Percentiles rank a stretch among this genome's conserved stretches.
These are phyloP conservation scores for Todus mexicanus DNA, from an alignment of 2,797 vertebrate species.

Conservation along the genomic window DNA sequence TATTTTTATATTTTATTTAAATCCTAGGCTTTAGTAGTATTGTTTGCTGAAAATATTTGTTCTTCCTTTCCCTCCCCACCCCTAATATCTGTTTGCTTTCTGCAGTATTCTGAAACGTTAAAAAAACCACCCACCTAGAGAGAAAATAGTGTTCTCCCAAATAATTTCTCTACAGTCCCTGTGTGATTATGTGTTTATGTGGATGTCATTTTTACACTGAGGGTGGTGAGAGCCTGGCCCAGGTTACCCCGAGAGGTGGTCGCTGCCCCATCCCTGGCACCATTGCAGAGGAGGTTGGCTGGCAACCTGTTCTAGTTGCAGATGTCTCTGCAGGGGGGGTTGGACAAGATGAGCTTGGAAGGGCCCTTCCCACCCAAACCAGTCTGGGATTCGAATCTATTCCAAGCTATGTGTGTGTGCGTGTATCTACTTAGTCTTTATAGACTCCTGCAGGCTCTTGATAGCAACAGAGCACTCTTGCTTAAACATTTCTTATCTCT, in stretches of 20 bases:
- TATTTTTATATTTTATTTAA: not conserved
- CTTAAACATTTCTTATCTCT: not conserved
- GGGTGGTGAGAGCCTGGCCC: not conserved
- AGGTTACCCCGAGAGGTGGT: not conserved
- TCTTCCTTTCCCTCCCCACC: not conserved
- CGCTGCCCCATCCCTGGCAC: not conserved
- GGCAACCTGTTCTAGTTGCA: not conserved
- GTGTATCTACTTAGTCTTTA: not conserved
- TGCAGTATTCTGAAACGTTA: not conserved
- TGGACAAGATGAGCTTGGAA: not conserved
- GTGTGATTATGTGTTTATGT: not conserved
- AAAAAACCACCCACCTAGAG: not conserved
- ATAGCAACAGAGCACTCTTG: not conserved
- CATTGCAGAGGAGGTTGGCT: not conserved
- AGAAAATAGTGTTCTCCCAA: not conserved
- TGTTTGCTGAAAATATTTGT: not conserved
- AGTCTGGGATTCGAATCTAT: not conserved
- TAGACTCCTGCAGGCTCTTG: not conserved
- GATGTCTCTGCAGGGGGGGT: not conserved
- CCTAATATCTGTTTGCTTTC: not conserved
- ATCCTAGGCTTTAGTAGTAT: not conserved
- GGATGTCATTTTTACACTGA: not conserved
- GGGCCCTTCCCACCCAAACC: not conserved
- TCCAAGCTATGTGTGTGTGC: not conserved
- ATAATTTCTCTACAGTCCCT: not conserved